Conservation (phyloP, 2,113 vertebrate genomes). For the Callionymus lyra region DNA sequence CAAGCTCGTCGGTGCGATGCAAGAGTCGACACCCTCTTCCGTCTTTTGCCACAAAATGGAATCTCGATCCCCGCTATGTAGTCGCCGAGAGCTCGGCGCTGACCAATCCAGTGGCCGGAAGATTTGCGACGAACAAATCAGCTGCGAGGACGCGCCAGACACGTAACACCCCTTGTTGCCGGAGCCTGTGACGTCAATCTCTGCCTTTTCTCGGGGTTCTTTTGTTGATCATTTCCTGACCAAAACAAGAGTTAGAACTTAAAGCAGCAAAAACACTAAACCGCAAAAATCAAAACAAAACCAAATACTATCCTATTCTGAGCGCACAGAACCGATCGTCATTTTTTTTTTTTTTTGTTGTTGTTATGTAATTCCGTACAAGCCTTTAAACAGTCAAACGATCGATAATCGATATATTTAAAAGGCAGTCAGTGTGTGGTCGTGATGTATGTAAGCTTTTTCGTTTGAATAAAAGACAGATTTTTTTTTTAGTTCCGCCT, state of each 20-base stretch:
- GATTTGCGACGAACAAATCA: conserved; percentile 60
- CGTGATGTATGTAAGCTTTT: too few species aligned
- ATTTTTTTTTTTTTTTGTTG: too few species aligned
- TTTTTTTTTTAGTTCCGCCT: too few species aligned
- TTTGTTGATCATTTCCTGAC: conserved; percentile 51
- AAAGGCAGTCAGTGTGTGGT: too few species aligned
- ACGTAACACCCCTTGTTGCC: conserved; percentile 57
- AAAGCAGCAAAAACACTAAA: too few species aligned
- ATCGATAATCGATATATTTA: too few species aligned
- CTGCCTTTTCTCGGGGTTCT: conserved; percentile 9
- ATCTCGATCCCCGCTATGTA: conserved; percentile 41
- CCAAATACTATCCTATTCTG: background rate
- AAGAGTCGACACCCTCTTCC: conserved; percentile 10
- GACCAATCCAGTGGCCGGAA: conserved; percentile 46
- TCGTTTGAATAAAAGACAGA: too few species aligned
- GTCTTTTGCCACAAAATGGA: conserved; percentile 70
- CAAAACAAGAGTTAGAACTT: background rate
- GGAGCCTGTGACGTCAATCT: conserved; percentile 54
- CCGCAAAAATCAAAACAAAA: too few species aligned
- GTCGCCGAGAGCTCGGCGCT: background rate
- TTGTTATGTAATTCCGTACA: too few species aligned
- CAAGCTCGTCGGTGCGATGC: conserved; percentile 11
- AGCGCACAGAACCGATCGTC: too few species aligned
- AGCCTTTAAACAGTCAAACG: too few species aligned
- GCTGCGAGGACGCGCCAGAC: conserved; percentile 2